Conservation (phyloP, 2,888 invertebrate genomes). For the Callyntrura guangdongensis region DNA sequence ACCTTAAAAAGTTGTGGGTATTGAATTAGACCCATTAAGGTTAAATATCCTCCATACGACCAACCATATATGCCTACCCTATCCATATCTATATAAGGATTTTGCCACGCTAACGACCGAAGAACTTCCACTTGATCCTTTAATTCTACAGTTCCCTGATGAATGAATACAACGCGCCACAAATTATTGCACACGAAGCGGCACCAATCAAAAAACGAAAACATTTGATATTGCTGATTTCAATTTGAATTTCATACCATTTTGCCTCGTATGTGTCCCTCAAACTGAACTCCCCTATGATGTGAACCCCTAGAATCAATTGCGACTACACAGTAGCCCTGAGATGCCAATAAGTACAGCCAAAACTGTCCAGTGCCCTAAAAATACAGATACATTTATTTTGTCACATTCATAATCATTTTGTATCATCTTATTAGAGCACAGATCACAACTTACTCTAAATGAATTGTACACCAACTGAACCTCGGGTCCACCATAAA, state of each 20-base stretch:
- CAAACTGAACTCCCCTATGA: slow-evolving; percentile 96
- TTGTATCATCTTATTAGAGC: too few species aligned
- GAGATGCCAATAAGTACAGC: slow-evolving; percentile 97
- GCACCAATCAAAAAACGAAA: not conserved
- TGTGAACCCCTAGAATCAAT: slow-evolving; percentile 98
- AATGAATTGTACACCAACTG: slow-evolving; percentile 98
- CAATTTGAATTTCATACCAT: slow-evolving; percentile 88
- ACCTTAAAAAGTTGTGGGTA: slow-evolving; percentile 97
- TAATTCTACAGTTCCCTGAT: slow-evolving; percentile 94
- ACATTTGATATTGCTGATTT: too few species aligned
- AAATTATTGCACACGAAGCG: not conserved
- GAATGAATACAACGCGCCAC: slow-evolving; percentile 19
- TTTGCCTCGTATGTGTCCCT: slow-evolving; percentile 94
- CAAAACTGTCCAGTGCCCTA: slow-evolving; percentile 96
- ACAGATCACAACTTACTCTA: too few species aligned
- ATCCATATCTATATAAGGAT: slow-evolving; percentile 95
- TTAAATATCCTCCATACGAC: slow-evolving; percentile 99
- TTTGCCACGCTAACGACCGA: slow-evolving; percentile 92
- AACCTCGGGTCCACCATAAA: slow-evolving; percentile 99
- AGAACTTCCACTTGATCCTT: slow-evolving; percentile 98
- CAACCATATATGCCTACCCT: slow-evolving; percentile 98
- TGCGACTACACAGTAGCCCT: slow-evolving; percentile 98
- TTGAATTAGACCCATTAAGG: slow-evolving; percentile 97
- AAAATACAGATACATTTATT: slow-evolving; percentile 79
- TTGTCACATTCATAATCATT: not conserved